phyloP scores from a whole-genome alignment of 2,797 vertebrate species.

The Holocentrus rufus region DNA sequence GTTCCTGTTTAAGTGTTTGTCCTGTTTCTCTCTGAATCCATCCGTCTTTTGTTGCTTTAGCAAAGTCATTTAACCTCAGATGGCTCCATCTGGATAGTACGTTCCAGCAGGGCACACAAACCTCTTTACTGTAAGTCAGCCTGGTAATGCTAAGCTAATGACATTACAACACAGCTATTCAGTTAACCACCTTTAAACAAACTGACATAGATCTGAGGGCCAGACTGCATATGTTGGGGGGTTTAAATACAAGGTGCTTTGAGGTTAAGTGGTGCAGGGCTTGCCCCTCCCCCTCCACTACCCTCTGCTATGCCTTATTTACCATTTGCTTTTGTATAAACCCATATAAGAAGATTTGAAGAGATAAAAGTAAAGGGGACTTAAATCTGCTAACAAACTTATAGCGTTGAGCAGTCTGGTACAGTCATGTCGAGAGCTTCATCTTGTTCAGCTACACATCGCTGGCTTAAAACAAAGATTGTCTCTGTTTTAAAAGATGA shows the following conservation, averaged over 20 bases:
- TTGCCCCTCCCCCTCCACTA: slow-evolving; percentile 19
- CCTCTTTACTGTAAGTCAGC: slow-evolving; percentile 68
- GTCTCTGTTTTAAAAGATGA: too few species aligned
- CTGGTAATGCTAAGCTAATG: slow-evolving; percentile 73
- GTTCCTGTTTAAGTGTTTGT: slow-evolving; percentile 48
- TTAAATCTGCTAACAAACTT: slow-evolving; percentile 73
- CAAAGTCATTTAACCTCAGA: slow-evolving; percentile 70
- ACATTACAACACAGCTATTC: slow-evolving; percentile 74
- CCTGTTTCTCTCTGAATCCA: slow-evolving; percentile 57
- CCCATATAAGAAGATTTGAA: slow-evolving; percentile 80
- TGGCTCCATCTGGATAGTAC: slow-evolving; percentile 54
- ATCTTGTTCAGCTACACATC: neutral
- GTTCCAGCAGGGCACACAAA: slow-evolving; percentile 57
- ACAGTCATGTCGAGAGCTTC: slow-evolving; percentile 33
- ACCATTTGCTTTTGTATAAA: slow-evolving; percentile 74
- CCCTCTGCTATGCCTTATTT: slow-evolving; percentile 58
- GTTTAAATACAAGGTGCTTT: slow-evolving; percentile 79
- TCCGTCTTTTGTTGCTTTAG: slow-evolving; percentile 58
- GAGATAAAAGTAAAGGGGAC: slow-evolving; percentile 77
- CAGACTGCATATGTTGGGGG: slow-evolving; percentile 80
- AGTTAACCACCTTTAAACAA: slow-evolving; percentile 72
- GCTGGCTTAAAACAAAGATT: slow-evolving; percentile 6
- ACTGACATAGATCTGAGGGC: slow-evolving; percentile 70
- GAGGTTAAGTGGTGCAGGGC: slow-evolving; percentile 61
- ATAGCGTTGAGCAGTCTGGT: slow-evolving; percentile 60